Base-by-base conservation (phyloP, 2,113 vertebrate genomes). In the Gymnocephalus cernua region DNA sequence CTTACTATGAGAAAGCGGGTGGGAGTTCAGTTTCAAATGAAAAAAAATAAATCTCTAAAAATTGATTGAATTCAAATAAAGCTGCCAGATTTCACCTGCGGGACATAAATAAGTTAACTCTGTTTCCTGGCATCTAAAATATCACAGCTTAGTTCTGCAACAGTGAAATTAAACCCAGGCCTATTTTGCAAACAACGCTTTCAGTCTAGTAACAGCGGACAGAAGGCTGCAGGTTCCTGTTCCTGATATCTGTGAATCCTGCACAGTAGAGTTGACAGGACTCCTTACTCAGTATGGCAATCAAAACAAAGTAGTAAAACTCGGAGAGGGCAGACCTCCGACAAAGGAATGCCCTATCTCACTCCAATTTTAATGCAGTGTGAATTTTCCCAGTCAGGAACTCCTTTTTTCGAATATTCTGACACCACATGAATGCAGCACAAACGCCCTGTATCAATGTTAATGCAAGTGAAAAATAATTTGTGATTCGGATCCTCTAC, bases 21-120 rank as follows among this genome's bases (percentile, higher is more conserved):
- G 66, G 67, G 70, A 78, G 74, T 79, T 87, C 44, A 72, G 74
- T 85, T 76, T 82, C 79, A 80, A 76, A 80, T 69, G 47, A 44
- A 58, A 66, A 67, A 64, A 56, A 68, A 83, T 80, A 50, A 50
- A 82, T 88, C 64, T 66, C 18, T 70, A 41, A 57, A 77, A 88
- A 77, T 53, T 35, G 19, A 68, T 38, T 68, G 66, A 68, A 86
- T 63, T 47, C 58, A 77, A 70, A 79, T 68, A 74, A 76, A 70
- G 63, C 57, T 61, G 59, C 83, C 70, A 77, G 80, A 82, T 65
- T 84, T 67, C 27, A 72, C 56, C 53, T 71, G 38, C 32, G 75
- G 80, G 58, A 63, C 51, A 61, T 47, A 74, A 57, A 83, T 61
- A 76, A 41, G 51, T 84, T 59, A 68, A 69, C 38, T 67, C 47